Base-by-base conservation (phyloP, 2,113 vertebrate species). In the Glareola pratincola region DNA sequence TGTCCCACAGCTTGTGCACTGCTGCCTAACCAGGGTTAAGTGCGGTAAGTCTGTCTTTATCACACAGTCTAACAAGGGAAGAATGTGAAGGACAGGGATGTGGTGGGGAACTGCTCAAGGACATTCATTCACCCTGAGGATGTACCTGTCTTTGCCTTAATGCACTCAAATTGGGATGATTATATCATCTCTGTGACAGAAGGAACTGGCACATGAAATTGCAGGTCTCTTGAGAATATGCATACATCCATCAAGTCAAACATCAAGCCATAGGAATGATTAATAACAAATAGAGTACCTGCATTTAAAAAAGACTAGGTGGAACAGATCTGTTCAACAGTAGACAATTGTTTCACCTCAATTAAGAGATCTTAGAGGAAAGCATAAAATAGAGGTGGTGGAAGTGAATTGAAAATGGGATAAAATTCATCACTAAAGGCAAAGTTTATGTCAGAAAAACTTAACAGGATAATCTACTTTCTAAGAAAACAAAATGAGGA, bases 161-260 rank as follows among this genome's bases (percentile, higher is more conserved):
- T n/a, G 45, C 36, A 51, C 45, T 66, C 29, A 56, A 36, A 75
- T n/a, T 53, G 16, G 51, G n/a, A 39, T 77, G 59, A 60, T 77
- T 36, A 5, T 43, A 57, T 53, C 37, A 36, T 20, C 14, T 39
- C 47, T 62, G 26, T 34, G n/a, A 10, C 13, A 8, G 36, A 86
- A 91, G 34, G 29, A 66, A 48, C 14, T 59, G 48, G 29, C 21
- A 63, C 9, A 11, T 30, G 41, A 59, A 63, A 67, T 56, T 67
- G 27, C 41, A 72, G 15, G 13, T 75, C 37, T 83, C 72, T 63
- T 67, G 34, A 76, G 67, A 89, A 45, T 62, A 62, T 72, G 53
- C 0, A 1, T 36, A 53, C 37, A 83, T 8, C 0, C 2, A 43
- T 39, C 20, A 57, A 83, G 48, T 57, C 47, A 71, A 79, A 75